A percentile compares a stretch with the other conserved stretches of the same genome.
phyloP scores from a whole-genome alignment of 1,140 invertebrate species.

The Geopemphigus sp. region DNA sequence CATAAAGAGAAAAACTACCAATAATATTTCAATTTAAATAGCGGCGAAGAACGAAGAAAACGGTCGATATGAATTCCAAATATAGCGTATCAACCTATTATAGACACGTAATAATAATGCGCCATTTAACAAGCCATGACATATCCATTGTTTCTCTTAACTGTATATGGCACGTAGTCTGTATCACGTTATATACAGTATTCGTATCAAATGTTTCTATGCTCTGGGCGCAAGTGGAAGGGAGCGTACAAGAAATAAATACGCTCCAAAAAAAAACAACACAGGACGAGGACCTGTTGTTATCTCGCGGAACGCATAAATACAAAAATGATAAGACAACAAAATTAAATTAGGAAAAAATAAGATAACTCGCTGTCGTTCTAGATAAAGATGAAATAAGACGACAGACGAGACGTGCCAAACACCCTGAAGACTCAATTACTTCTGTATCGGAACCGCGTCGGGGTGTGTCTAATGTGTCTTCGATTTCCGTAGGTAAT shows the following conservation, averaged over 20 bases:
- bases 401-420: neutral
- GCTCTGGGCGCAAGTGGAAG: neutral
- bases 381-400: neutral
- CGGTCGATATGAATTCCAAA: neutral
- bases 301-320: neutral
- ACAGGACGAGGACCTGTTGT: neutral
- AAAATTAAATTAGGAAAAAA: neutral
- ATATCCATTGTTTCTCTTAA: neutral
- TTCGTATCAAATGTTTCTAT: conserved; percentile 1
- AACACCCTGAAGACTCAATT: neutral
- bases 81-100: too few relatives aligned
- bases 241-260: neutral
- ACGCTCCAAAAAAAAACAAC: neutral
- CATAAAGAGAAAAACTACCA: neutral
- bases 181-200: too few relatives aligned
- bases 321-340: neutral
- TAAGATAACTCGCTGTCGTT: neutral
- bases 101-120: neutral
- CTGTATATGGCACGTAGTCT: too few relatives aligned
- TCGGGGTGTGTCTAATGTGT: neutral
- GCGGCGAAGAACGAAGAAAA: neutral
- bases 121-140: neutral
- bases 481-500: neutral
- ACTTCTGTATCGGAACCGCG: neutral
- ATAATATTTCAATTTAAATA: neutral